Conservation (phyloP, 2,113 vertebrate species). For the Columba livia region DNA sequence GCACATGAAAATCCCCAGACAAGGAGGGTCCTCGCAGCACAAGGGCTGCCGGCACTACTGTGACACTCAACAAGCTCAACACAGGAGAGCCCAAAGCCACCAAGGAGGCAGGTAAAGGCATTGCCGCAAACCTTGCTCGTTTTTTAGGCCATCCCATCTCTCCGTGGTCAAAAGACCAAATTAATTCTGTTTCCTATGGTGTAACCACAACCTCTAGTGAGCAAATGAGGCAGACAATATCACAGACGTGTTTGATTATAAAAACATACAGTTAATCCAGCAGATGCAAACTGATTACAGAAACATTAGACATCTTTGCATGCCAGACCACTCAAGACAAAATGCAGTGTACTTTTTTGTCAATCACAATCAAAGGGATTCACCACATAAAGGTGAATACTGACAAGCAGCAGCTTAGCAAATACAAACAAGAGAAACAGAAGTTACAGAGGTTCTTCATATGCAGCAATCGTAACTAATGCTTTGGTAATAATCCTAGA, state of each 20-base stretch:
- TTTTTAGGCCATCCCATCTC: not conserved
- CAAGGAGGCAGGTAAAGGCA: not conserved
- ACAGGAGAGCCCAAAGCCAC: not conserved
- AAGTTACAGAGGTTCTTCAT: not conserved
- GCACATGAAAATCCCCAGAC: fast-evolving
- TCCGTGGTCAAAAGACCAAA: not conserved
- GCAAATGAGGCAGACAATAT: not conserved
- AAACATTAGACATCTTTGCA: not conserved
- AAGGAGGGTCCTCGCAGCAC: fast-evolving
- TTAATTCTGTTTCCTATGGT: not conserved
- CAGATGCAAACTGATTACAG: not conserved
- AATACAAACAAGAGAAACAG: not conserved
- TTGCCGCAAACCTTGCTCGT: not conserved
- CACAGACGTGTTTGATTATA: fast-evolving
- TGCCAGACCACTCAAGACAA: not conserved
- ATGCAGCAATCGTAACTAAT: not conserved
- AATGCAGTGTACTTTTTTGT: not conserved
- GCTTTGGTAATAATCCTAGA: not conserved
- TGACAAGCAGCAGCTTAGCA: not conserved
- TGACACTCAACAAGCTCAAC: not conserved
- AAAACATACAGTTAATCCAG: not conserved
- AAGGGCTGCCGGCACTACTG: fast-evolving
- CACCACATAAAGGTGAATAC: not conserved
- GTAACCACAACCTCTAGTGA: not conserved
- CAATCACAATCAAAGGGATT: not conserved